Evolutionary conservation across 2,113 vertebrate genomes (phyloP).

Genomic region (Scophthalmus maximus): DNA sequence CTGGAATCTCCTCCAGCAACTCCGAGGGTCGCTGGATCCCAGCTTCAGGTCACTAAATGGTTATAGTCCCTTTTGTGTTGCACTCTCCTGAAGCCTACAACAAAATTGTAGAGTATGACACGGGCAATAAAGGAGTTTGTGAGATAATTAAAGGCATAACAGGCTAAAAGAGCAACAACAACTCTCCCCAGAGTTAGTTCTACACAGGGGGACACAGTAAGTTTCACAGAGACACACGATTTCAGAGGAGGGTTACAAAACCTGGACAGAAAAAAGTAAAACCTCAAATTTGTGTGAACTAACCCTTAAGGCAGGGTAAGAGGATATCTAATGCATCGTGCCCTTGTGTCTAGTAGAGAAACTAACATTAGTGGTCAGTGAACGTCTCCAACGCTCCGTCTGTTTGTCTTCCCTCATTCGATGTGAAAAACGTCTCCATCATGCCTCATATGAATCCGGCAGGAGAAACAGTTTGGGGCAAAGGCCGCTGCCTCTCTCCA

Average conservation of each 20-base stretch:
- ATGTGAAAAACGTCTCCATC: too few relatives aligned
- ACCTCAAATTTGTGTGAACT: too few relatives aligned
- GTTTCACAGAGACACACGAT: not conserved
- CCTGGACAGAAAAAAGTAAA: too few relatives aligned
- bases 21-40: conserved; percentile 2
- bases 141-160: conserved; percentile 25
- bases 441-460: too few relatives aligned
- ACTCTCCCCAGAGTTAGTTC: not conserved
- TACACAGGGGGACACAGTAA: too few relatives aligned
- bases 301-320: not conserved
- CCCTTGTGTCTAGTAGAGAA: conserved; percentile 16
- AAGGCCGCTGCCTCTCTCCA: conserved; percentile 14
- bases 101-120: conserved; percentile 1
- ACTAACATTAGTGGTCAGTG: not conserved
- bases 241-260: too few relatives aligned
- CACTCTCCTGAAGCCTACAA: conserved; percentile 14
- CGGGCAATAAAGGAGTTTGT: conserved; percentile 8
- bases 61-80: conserved; percentile 5
- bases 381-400: not conserved
- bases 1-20: not conserved
- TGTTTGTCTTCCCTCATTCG: not conserved
- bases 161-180: not conserved
- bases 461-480: conserved; percentile 1
- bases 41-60: conserved; percentile 4
- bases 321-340: not conserved